phyloP scores from a whole-genome alignment of 2,888 invertebrate species.

The Eristalinus sepulchralis region DNA sequence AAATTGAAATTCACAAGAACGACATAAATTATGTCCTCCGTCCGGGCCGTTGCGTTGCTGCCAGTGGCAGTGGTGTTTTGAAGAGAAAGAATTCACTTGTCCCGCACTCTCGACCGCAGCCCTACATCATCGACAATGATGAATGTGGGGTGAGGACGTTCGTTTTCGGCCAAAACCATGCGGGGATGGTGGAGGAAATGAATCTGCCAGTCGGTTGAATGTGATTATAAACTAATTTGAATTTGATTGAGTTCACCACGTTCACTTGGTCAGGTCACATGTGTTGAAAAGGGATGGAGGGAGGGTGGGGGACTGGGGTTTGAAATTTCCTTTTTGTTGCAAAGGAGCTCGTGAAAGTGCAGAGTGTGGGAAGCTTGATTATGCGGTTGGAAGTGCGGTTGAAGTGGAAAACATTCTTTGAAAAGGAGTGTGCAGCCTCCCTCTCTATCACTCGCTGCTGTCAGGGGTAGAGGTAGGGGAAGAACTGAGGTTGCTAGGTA shows the following conservation, averaged over 20 bases:
- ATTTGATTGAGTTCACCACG: constrained; percentile 18
- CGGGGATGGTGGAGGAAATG: neutral
- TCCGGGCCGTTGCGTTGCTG: neutral
- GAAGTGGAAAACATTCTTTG: neutral
- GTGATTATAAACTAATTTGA: constrained; percentile 24
- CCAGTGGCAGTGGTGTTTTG: neutral
- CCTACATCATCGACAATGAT: neutral
- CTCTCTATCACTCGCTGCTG: too few relatives aligned
- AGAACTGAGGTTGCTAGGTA: neutral
- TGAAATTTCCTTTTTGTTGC: neutral
- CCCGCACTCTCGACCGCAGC: neutral
- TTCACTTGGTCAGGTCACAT: neutral
- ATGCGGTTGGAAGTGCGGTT: neutral
- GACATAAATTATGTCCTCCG: constrained; percentile 26
- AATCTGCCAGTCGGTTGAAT: neutral
- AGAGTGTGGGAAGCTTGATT: neutral
- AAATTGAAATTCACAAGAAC: constrained; percentile 42
- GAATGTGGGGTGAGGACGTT: neutral
- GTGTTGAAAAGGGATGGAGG: neutral
- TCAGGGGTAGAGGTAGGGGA: neutral
- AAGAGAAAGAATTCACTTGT: constrained; percentile 17
- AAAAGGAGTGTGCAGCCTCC: neutral
- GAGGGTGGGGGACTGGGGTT: neutral
- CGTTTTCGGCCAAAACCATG: neutral
- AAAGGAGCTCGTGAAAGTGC: neutral